These are phyloP conservation scores for Oligia latruncula DNA, from an alignment of 2,888 invertebrate genomes.

Conservation along the genomic window DNA sequence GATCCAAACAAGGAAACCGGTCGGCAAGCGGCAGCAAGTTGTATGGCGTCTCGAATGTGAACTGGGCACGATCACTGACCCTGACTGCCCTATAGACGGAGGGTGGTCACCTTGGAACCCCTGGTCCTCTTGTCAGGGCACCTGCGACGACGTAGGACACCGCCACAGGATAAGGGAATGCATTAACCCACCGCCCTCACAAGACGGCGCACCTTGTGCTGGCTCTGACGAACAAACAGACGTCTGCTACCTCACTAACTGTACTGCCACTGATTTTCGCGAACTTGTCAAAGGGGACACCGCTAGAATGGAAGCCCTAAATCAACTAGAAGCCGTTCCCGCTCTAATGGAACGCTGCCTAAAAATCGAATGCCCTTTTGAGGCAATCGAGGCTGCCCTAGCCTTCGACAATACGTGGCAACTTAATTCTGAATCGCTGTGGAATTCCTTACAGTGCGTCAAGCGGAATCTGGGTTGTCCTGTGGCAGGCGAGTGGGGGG, in stretches of 20 bases:
- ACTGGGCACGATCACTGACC: constrained; percentile 79
- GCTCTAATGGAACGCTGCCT: constrained; percentile 85
- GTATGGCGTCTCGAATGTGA: constrained; percentile 86
- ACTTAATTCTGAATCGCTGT: constrained; percentile 80
- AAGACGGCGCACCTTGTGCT: constrained; percentile 83
- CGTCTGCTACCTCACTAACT: constrained; percentile 83
- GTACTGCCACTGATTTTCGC: constrained; percentile 82
- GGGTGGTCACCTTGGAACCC: constrained; percentile 87
- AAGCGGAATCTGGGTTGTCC: constrained; percentile 88
- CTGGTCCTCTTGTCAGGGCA: constrained; percentile 85
- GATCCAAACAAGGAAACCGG: constrained; percentile 75
- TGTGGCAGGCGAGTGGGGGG: constrained; percentile 84
- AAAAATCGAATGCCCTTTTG: constrained; percentile 83
- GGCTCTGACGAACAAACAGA: constrained; percentile 82
- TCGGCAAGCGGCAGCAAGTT: constrained; percentile 74
- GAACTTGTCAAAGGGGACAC: constrained; percentile 79
- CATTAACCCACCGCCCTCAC: constrained; percentile 83
- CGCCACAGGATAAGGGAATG: constrained; percentile 82
- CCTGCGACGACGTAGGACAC: constrained; percentile 86
- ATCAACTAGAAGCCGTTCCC: constrained; percentile 82
- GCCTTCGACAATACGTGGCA: constrained; percentile 83
- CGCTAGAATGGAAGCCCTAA: constrained; percentile 79
- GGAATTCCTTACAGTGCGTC: constrained; percentile 88
- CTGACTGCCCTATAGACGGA: constrained; percentile 86
- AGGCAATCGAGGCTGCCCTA: constrained; percentile 82